A percentile compares a stretch with the other conserved stretches of the same genome.
phyloP scores from a whole-genome alignment of 2,888 invertebrate genomes.

The Nowickia ferox region DNA sequence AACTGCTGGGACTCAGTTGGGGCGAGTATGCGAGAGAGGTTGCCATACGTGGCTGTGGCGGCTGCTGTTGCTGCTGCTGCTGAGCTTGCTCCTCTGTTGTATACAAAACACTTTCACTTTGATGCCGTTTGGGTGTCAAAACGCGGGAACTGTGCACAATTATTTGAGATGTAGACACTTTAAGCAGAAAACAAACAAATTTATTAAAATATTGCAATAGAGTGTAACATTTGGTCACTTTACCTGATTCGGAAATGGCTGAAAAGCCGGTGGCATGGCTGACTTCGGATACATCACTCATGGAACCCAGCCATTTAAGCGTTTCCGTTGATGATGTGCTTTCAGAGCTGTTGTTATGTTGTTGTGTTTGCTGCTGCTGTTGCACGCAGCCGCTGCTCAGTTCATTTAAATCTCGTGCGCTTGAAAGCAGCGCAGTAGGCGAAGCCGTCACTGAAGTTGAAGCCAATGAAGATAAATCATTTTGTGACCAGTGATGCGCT shows the following conservation, averaged over 20 bases:
- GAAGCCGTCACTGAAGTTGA: conserved; percentile 79
- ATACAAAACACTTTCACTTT: conserved; percentile 90
- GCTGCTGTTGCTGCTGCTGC: conserved; percentile 69
- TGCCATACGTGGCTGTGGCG: conserved; percentile 56
- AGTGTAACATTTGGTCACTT: conserved; percentile 61
- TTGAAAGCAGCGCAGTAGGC: conserved; percentile 71
- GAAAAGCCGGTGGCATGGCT: conserved; percentile 85
- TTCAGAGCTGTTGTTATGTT: conserved; percentile 82
- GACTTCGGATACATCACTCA: conserved; percentile 88
- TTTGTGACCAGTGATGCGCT: conserved; percentile 83
- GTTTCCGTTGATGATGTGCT: conserved; percentile 88
- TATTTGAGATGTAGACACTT: conserved; percentile 85
- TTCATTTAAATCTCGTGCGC: conserved; percentile 71
- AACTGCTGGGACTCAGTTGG: conserved; percentile 49
- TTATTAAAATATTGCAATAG: neutral
- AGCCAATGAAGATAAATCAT: conserved; percentile 82
- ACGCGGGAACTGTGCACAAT: conserved; percentile 91
- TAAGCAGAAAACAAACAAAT: conserved; percentile 71
- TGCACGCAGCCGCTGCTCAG: conserved; percentile 68
- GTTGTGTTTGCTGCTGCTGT: conserved; percentile 71
- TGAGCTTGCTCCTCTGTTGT: conserved; percentile 84
- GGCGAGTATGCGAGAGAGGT: conserved; percentile 44
- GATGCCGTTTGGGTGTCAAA: conserved; percentile 90
- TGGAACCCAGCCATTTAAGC: conserved; percentile 90
- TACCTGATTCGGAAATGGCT: conserved; percentile 83